These are phyloP conservation scores for Archocentrus centrarchus DNA, from an alignment of 2,113 vertebrate species.

Conservation along the genomic window DNA sequence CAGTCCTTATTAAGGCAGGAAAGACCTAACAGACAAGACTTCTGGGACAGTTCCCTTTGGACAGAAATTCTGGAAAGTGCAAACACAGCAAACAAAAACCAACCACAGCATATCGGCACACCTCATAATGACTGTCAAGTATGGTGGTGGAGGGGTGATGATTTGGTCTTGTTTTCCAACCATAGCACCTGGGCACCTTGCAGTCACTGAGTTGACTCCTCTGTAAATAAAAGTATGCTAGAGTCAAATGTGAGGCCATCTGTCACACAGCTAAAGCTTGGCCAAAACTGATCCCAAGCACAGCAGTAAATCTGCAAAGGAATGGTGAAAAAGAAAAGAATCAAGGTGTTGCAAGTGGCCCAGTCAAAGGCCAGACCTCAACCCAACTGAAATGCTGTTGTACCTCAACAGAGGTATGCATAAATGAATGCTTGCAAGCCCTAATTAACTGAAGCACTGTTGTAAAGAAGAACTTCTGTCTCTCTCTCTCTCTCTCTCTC, in stretches of 20 bases:
- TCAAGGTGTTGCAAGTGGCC: neutral
- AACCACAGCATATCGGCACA: neutral
- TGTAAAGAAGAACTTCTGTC: neutral
- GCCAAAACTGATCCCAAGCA: neutral
- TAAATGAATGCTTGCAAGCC: neutral
- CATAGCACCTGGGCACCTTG: neutral
- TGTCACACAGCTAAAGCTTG: neutral
- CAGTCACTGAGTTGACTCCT: neutral
- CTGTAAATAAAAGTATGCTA: neutral
- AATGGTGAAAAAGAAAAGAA: neutral
- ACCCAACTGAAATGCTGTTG: neutral
- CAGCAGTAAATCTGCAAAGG: neutral
- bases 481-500: too few species aligned
- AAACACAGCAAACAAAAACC: neutral
- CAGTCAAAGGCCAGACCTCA: neutral
- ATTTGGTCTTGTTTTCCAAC: neutral
- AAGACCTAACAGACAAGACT: neutral
- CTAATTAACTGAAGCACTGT: neutral
- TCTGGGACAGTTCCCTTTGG: neutral
- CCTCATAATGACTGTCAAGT: neutral
- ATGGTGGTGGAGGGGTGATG: neutral
- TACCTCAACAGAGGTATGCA: neutral
- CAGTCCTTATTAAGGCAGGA: constrained; percentile 13
- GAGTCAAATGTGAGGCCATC: neutral
- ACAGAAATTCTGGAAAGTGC: neutral